A percentile compares a stretch with the other conserved stretches of the same genome.
Evolutionary conservation across 2,113 vertebrate species (phyloP).

Genomic region (Semicossyphus pulcher): DNA sequence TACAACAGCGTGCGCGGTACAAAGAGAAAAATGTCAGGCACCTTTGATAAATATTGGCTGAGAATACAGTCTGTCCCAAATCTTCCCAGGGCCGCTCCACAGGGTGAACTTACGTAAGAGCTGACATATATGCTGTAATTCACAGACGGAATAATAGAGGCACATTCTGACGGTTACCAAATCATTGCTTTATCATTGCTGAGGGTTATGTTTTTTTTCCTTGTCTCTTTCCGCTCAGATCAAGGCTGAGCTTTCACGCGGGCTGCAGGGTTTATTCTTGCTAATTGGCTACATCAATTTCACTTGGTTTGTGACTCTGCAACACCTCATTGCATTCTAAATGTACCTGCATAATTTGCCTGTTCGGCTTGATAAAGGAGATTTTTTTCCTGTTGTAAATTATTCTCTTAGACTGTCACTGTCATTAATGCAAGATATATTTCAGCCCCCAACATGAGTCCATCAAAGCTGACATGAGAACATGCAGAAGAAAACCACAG

Average conservation of each 20-base stretch:
- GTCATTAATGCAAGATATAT: conserved; percentile 59
- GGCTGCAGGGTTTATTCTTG: conserved; percentile 71
- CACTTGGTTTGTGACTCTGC: conserved; percentile 69
- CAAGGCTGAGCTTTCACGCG: conserved; percentile 64
- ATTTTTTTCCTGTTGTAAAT: conserved; percentile 56
- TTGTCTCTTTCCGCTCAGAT: conserved; percentile 47
- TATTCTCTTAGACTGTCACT: conserved; percentile 55
- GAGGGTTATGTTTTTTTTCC: conserved; percentile 4
- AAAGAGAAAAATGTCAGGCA: conserved; percentile 61
- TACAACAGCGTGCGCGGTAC: conserved; percentile 47
- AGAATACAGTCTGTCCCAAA: conserved; percentile 55
- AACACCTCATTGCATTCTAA: conserved; percentile 78
- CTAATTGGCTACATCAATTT: conserved; percentile 81
- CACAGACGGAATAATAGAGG: conserved; percentile 21
- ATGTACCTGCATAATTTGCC: conserved; percentile 71
- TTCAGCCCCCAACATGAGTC: conserved; percentile 30
- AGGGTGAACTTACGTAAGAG: conserved; percentile 50
- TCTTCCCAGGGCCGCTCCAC: conserved; percentile 37
- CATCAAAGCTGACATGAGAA: conserved; percentile 54
- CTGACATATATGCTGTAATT: conserved; percentile 45
- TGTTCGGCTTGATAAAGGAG: conserved; percentile 53
- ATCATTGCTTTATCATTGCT: conserved; percentile 61
- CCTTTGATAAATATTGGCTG: conserved; percentile 66
- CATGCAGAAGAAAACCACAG: not conserved
- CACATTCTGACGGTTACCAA: conserved; percentile 48